Conservation (phyloP, 2,888 invertebrate genomes). For the Allacma fusca region DNA sequence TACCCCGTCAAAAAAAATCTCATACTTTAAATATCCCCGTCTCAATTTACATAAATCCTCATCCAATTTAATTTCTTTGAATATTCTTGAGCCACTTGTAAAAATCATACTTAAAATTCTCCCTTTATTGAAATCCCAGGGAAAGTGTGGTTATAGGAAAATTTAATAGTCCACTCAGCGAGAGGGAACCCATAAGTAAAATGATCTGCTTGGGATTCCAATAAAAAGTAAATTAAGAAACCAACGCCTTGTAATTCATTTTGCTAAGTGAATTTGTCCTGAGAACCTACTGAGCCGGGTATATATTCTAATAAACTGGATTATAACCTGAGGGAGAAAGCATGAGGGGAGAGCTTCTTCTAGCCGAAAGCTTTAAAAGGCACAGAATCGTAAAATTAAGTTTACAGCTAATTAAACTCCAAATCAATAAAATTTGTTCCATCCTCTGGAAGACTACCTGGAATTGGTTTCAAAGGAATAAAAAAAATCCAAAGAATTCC, state of each 20-base stretch:
- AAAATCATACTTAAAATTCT: no score
- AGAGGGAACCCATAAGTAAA: background rate
- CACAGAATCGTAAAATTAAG: constrained; percentile 33
- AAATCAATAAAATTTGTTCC: constrained; percentile 1
- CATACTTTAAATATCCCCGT: no score
- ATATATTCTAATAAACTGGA: constrained; percentile 22
- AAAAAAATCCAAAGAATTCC: no score
- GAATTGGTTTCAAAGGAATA: no score
- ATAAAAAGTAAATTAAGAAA: background rate
- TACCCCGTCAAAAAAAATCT: no score
- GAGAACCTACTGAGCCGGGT: background rate
- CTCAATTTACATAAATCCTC: no score
- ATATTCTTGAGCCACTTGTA: no score
- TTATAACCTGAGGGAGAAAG: constrained; percentile 10
- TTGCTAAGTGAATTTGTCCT: constrained; percentile 4
- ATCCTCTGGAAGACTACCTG: background rate
- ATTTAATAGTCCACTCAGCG: background rate
- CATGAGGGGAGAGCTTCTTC: background rate
- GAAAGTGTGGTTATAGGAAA: background rate
- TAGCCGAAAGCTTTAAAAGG: constrained; percentile 9
- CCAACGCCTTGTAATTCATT: no score
- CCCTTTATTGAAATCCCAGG: no score
- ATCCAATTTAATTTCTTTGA: no score
- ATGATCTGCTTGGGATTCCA: background rate
- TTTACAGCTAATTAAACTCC: constrained; percentile 39